Base-by-base conservation (phyloP, 2,113 vertebrate genomes). In the Gallinago paraguaiae region DNA sequence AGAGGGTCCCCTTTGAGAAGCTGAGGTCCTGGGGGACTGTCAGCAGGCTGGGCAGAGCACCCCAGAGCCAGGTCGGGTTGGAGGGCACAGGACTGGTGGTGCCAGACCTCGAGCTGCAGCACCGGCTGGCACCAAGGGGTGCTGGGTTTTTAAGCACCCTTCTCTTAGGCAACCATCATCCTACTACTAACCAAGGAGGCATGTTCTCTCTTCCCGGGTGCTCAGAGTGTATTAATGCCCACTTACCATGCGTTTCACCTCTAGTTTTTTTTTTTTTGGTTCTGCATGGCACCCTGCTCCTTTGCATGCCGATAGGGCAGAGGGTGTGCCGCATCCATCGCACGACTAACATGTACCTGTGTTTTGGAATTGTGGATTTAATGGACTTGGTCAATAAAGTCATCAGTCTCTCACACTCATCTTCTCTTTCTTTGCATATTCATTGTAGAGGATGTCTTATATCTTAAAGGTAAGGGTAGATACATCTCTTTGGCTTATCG, bases 371-470 rank as follows among this genome's bases (percentile, higher is more conserved):
- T 97, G 95, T 98, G 97, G 93, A 96, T 97, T 97, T 93, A 97
- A 92, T 97, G 96, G 94, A 98, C 95, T 94, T 91, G 95, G 92
- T 98, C 91, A 96, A 85, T 97, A 96, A 97, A 98, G 96, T 95
- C 96, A 97, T 97, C 96, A 92, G 50, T 95, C 98, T 98, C 99
- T 99, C 98, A 99, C 97, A 95, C 97, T 98, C 98, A 97, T 98
- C 98, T 98, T 99, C 97, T 98, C 98, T 99, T 98, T 99, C 98
- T 98, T 98, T 98, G 98, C 98, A 98, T 98, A 98, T 98, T 98
- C 98, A 98, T 98, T 99, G 97, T 99, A 99, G 99, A 99, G 99
- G 99, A 99, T 99, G 98, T 99, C 99, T 99, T 99, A 99, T 99
- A 99, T 99, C 98, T 98, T 99, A 98, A 99, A 99, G 99, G 99